Evolutionary conservation across 1,140 invertebrate genomes (phyloP), one percentile per base, ranked within the genome.

Genomic region (Charaxes varanes): DNA sequence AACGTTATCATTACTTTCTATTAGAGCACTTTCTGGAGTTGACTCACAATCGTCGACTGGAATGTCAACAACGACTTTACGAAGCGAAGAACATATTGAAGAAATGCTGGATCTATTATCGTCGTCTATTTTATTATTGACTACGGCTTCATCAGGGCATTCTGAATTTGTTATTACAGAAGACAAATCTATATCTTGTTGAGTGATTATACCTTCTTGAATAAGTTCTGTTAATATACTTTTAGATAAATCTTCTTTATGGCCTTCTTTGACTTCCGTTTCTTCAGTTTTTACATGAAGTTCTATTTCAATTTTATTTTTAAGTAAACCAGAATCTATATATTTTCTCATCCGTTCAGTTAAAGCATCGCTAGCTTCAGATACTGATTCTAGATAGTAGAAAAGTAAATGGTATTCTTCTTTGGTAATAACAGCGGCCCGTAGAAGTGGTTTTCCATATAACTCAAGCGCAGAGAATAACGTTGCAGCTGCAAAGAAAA

Each of bases 331-430:
- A 5, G 80, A 83, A 52, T 84, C 82, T 5, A 85, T 74, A 34
- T 85, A 85, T 53, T 77, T 84, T 35, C 77, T 62, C 71, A 85
- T 79, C 14, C 80, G 62, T 45, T 80, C 67, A 4, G 79, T 78
- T 1, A 85, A 61, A 13, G 79, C 71, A 33, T 76, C 79, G 24
- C 80, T 84, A 7, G 79, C 82, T 62, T 82, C 77, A 6, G 80
- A 83, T n/a, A 85, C 73, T 7, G 74, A 81, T 59, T 84, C 74
- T 28, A 85, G 44, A 44, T 82, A 81, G 45, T 82, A 83, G 44
- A 84, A 85, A 4, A 85, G 53, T 32, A 84, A 54, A 47, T 83
- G 73, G 38, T 81, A 84, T 46, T 85, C 83, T 41, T 79, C 69
- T 52, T 79, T 76, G 10, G 70, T 77, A 19, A 85, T 77, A 4